Evolutionary conservation across 2,888 invertebrate species (phyloP), one percentile per base, ranked within the genome.

Genomic region (Adineta ricciae): DNA sequence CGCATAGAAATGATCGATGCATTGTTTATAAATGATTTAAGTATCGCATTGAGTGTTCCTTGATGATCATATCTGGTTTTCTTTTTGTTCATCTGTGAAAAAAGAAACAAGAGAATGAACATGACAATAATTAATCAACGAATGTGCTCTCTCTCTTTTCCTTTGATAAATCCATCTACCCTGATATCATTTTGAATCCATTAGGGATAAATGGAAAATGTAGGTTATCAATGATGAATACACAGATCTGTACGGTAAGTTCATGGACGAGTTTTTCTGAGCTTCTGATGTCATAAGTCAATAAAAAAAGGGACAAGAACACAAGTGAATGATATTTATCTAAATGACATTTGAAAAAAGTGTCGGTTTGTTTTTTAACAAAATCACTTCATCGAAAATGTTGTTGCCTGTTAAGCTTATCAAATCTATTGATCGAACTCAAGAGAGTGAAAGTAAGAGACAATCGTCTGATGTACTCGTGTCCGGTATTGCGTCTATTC

Each of bases 51-150:
- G 24, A 36, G 32, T 56, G 56, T 27, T 56, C 27, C 56, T 56
- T 56, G 56, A 64, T 64, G 64, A 64, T 64, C 64, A 36, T 64
- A 64, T 64, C 64, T 64, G 64, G 64, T 64, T 64, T 64, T n/a
- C n/a, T n/a, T n/a, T n/a, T n/a, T 64, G 5, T 64, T 64, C 64
- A 14, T 32, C 32, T 64, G 32, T 32, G n/a, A n/a, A n/a, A 32
- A 32, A 32, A 64, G 19, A 11, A 64, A 32, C 16, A 32, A 32
- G 16, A 64, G 5, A n/a, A 9, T 56, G 21, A 56, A n/a, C 56
- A 56, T 56, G 21, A 21, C 56, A 56, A 56, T 11, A 56, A 56
- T 56, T 56, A 56, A 56, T 56, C 56, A n/a, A 56, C 9, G 27
- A 56, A 56, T 56, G 9, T 5, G 27, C 56, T 21, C 27, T n/a